phyloP scores from a whole-genome alignment of 2,888 invertebrate genomes.

The Bimastos eiseni region DNA sequence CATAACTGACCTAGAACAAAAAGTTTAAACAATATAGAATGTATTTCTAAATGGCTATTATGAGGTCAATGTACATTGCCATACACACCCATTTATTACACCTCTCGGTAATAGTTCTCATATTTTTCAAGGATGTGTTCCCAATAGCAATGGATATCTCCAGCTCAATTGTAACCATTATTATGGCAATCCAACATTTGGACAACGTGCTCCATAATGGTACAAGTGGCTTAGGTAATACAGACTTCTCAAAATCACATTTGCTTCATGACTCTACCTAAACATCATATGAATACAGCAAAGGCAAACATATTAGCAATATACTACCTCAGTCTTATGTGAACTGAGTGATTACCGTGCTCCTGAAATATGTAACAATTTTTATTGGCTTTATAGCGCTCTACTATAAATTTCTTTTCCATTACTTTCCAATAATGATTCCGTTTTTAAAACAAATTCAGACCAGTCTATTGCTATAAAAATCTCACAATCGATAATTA shows the following conservation, averaged over 20 bases:
- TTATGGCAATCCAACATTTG: background rate
- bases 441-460: background rate
- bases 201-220: background rate
- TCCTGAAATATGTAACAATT: background rate
- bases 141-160: background rate
- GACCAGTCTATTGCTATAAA: background rate
- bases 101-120: background rate
- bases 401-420: background rate
- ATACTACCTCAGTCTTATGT: background rate
- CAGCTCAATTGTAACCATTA: background rate
- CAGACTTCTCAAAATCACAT: background rate
- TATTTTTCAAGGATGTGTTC: background rate
- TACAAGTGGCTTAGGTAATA: background rate
- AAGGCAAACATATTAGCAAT: background rate
- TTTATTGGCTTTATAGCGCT: background rate
- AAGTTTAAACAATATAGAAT: background rate
- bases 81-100: background rate
- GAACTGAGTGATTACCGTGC: background rate
- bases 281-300: background rate
- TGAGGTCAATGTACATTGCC: background rate
- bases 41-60: background rate
- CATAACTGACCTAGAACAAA: slow-evolving; percentile 8
- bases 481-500: background rate
- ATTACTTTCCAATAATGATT: background rate
- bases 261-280: background rate